phyloP scores from a whole-genome alignment of 2,113 vertebrate genomes.

The Amphiprion percula region DNA sequence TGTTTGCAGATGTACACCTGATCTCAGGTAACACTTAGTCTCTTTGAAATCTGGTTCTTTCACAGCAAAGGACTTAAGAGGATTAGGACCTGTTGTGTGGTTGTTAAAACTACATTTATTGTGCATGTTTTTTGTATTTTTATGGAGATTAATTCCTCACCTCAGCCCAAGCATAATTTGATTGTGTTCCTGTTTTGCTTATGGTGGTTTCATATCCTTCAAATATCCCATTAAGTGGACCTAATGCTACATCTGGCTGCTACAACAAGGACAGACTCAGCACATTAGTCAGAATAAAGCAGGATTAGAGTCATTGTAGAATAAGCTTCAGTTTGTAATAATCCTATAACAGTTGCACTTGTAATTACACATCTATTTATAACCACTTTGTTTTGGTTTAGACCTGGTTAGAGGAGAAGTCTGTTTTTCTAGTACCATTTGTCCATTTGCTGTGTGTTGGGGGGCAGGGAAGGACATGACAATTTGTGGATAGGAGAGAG shows the following conservation, averaged over 20 bases:
- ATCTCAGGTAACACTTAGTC: not conserved
- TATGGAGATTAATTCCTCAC: conserved; percentile 12
- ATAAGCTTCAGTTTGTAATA: not conserved
- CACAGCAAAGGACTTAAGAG: not conserved
- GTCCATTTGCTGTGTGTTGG: conserved; percentile 39
- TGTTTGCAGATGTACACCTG: not conserved
- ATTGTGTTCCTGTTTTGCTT: conserved; percentile 6
- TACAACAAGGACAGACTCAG: not conserved
- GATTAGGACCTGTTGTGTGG: not conserved
- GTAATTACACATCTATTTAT: not conserved
- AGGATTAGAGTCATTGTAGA: not conserved
- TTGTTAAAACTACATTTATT: conserved; percentile 3
- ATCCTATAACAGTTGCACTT: conserved; percentile 1
- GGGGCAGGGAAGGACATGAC: conserved; percentile 13
- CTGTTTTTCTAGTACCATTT: conserved; percentile 25
- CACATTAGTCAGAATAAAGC: not conserved
- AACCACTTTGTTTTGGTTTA: not conserved
- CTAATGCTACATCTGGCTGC: not conserved
- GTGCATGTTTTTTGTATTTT: not conserved
- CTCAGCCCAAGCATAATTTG: not conserved
- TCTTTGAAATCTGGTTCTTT: not conserved
- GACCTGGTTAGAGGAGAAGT: not conserved
- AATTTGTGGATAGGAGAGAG: conserved; percentile 42
- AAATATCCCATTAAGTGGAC: conserved; percentile 2
- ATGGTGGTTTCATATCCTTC: conserved; percentile 11